A percentile compares a stretch with the other conserved stretches of the same genome.
These are phyloP conservation scores for Lissonota sp. DNA, from an alignment of 2,888 invertebrate genomes.

Conservation along the genomic window DNA sequence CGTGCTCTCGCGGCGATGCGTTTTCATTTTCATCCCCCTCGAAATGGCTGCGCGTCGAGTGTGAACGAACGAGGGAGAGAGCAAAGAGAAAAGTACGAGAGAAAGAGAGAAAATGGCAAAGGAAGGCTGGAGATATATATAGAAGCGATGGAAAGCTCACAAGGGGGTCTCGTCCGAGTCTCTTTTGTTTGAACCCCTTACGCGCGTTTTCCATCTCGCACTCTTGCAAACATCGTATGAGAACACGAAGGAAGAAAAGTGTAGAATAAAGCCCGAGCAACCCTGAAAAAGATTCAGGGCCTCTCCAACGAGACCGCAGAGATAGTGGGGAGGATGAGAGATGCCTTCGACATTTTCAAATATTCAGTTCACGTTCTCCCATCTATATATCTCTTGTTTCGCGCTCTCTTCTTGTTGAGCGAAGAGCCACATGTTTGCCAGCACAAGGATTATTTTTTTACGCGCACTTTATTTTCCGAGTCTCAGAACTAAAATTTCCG, in stretches of 20 bases:
- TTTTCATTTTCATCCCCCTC: slow-evolving; percentile 60
- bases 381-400: not conserved
- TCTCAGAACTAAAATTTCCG: no score
- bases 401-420: slow-evolving; percentile 8
- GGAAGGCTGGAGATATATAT: slow-evolving; percentile 1
- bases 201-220: slow-evolving; percentile 45
- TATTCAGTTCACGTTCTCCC: slow-evolving; percentile 50
- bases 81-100: slow-evolving; percentile 18
- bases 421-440: not conserved
- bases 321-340: no score
- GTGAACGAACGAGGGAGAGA: slow-evolving; percentile 25
- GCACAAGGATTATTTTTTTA: no score
- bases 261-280: slow-evolving; percentile 23
- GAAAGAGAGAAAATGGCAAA: slow-evolving; percentile 15
- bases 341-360: slow-evolving; percentile 60
- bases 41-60: slow-evolving; percentile 37
- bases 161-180: slow-evolving; percentile 58
- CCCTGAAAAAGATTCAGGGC: slow-evolving; percentile 57
- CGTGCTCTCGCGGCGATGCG: slow-evolving; percentile 56
- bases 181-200: slow-evolving; percentile 66
- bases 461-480: no score
- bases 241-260: slow-evolving; percentile 38
- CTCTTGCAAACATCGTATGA: not conserved
- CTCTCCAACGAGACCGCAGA: not conserved
- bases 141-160: slow-evolving; percentile 56